These are phyloP conservation scores for Cyprinodon diabolis DNA, from an alignment of 2,797 vertebrate genomes.

Conservation along the genomic window DNA sequence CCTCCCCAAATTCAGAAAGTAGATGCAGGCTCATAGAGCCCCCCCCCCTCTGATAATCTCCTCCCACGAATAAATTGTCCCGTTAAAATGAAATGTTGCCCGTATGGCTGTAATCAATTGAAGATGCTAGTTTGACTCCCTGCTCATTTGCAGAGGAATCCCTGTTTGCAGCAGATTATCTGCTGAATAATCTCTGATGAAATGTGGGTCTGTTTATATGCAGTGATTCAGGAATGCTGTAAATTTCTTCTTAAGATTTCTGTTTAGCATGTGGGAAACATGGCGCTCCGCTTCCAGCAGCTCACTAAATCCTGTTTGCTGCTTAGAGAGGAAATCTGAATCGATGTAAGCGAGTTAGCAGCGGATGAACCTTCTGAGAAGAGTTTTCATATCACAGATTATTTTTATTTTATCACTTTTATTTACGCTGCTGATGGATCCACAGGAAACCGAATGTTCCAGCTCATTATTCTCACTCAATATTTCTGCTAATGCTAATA, in stretches of 20 bases:
- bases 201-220: constrained; percentile 86
- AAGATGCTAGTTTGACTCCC: constrained; percentile 80
- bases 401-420: too few species aligned
- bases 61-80: constrained; percentile 78
- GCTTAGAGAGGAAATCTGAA: constrained; percentile 61
- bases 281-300: constrained; percentile 76
- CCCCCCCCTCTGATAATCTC: constrained; percentile 72
- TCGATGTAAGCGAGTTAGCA: constrained; percentile 53
- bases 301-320: constrained; percentile 80
- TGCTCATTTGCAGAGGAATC: constrained; percentile 79
- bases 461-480: too few species aligned
- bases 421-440: too few species aligned
- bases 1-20: constrained; percentile 72
- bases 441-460: too few species aligned
- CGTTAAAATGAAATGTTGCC: constrained; percentile 82
- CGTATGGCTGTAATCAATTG: constrained; percentile 81
- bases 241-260: constrained; percentile 90
- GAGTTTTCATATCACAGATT: too few species aligned
- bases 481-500: too few species aligned
- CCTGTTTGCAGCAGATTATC: constrained; percentile 77
- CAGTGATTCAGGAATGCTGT: constrained; percentile 91
- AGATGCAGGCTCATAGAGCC: constrained; percentile 73
- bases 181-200: constrained; percentile 70
- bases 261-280: constrained; percentile 82
- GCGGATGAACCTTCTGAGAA: constrained; percentile 12